Conservation (phyloP, 1,140 invertebrate species). For the Drosophila neocordata region DNA sequence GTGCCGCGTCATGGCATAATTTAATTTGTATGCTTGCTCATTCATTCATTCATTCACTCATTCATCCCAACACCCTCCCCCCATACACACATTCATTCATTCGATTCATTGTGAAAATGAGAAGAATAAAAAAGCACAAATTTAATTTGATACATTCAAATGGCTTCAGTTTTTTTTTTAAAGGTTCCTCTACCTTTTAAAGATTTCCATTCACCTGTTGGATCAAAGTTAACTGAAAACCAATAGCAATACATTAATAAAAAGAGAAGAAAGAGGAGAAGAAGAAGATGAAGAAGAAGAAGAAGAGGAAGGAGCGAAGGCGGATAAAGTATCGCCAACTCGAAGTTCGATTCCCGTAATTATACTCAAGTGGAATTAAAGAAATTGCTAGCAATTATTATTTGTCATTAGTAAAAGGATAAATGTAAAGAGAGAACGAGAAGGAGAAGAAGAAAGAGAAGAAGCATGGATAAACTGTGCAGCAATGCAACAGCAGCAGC, state of each 20-base stretch:
- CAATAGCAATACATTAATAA: conserved; percentile 54
- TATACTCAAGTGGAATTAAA: conserved; percentile 71
- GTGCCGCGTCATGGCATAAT: conserved; percentile 67
- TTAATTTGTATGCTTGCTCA: conserved; percentile 69
- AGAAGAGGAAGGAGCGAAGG: not conserved
- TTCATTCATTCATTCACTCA: conserved; percentile 53
- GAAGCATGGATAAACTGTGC: too few relatives aligned
- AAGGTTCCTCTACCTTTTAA: not conserved
- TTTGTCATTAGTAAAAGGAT: conserved; percentile 64
- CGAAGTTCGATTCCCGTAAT: conserved; percentile 36
- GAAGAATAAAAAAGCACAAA: not conserved
- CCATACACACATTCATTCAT: conserved; percentile 59
- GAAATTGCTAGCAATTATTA: conserved; percentile 74
- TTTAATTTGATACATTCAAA: conserved; percentile 5
- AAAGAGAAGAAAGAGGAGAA: conserved; percentile 15
- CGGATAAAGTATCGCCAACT: not conserved
- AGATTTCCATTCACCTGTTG: conserved; percentile 6
- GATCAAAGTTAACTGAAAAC: conserved; percentile 38
- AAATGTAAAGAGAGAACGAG: not conserved
- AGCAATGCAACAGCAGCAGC: too few relatives aligned
- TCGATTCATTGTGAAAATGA: conserved; percentile 52
- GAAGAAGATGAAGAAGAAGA: not conserved
- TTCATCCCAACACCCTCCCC: conserved; percentile 33
- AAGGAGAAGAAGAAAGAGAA: not conserved
- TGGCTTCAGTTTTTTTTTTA: conserved; percentile 1